Percentiles rank a stretch among this genome's conserved stretches.
phyloP scores from a whole-genome alignment of 1,140 invertebrate genomes.

The Leucophenga varia region DNA sequence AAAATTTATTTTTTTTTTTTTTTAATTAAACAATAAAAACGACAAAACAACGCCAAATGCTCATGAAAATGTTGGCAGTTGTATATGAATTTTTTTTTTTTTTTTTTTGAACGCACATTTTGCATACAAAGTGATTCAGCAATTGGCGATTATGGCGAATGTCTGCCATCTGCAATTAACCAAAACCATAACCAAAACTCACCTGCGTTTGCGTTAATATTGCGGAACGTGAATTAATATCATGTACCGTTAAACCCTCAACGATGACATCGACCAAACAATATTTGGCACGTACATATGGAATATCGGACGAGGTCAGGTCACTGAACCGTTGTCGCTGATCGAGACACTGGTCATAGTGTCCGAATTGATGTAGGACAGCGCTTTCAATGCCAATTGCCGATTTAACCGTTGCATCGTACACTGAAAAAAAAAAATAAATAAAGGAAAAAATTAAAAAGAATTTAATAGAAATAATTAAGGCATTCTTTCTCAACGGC shows the following conservation, averaged over 20 bases:
- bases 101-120: slow-evolving; percentile 9
- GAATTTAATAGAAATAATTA: not conserved
- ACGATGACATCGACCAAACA: slow-evolving; percentile 62
- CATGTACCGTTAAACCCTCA: slow-evolving; percentile 35
- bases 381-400: slow-evolving; percentile 65
- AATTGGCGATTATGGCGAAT: not conserved
- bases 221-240: slow-evolving; percentile 19
- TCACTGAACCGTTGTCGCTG: slow-evolving; percentile 17
- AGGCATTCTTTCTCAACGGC: not conserved
- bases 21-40: no score
- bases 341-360: slow-evolving; percentile 68
- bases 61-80: no score
- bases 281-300: slow-evolving; percentile 61
- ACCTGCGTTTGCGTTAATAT: not conserved
- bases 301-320: not conserved
- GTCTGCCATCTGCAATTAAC: not conserved
- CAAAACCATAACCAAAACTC: not conserved
- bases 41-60: no score
- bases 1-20: no score
- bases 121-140: not conserved
- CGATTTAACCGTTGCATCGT: slow-evolving; percentile 67
- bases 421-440: slow-evolving; percentile 59
- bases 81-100: no score
- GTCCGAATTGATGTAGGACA: slow-evolving; percentile 66
- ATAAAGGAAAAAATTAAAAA: not conserved